A percentile compares a stretch with the other conserved stretches of the same genome.
phyloP scores from a whole-genome alignment of 2,888 invertebrate genomes.

The Auanema freiburgensis region DNA sequence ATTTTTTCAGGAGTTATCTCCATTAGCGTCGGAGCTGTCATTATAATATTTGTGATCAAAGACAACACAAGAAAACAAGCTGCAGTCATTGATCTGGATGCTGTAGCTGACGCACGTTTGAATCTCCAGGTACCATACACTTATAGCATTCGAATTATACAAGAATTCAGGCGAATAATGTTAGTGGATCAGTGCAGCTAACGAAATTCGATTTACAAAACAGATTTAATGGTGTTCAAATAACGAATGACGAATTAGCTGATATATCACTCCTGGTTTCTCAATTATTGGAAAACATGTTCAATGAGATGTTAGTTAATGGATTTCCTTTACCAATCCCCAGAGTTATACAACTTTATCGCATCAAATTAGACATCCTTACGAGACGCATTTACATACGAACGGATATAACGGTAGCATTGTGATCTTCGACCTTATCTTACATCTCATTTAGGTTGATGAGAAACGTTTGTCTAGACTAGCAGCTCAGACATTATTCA shows the following conservation, averaged over 20 bases:
- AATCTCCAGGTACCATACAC: conserved; percentile 38
- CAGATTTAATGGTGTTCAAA: conserved; percentile 31
- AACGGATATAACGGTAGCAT: not conserved
- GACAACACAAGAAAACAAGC: conserved; percentile 37
- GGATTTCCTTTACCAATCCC: conserved; percentile 48
- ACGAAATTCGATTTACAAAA: conserved; percentile 44
- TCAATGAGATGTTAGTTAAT: conserved; percentile 41
- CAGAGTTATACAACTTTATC: conserved; percentile 21
- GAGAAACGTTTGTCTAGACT: conserved; percentile 34
- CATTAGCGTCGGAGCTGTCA: conserved; percentile 36
- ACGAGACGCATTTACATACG: conserved; percentile 1
- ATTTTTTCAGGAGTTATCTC: conserved; percentile 36
- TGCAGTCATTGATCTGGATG: conserved; percentile 48
- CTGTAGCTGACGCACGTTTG: conserved; percentile 45
- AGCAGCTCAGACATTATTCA: conserved; percentile 41
- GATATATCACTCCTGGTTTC: conserved; percentile 45
- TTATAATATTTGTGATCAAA: conserved; percentile 42
- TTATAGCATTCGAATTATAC: too few species aligned
- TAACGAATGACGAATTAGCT: conserved; percentile 35
- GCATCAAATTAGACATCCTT: not conserved
- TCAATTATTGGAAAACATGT: conserved; percentile 38
- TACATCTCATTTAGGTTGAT: conserved; percentile 25
- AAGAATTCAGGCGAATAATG: conserved; percentile 20
- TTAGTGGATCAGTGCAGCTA: conserved; percentile 41
- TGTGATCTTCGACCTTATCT: not conserved